Evolutionary conservation across 2,113 vertebrate genomes (phyloP).

Genomic region (Piliocolobus tephrosceles): DNA sequence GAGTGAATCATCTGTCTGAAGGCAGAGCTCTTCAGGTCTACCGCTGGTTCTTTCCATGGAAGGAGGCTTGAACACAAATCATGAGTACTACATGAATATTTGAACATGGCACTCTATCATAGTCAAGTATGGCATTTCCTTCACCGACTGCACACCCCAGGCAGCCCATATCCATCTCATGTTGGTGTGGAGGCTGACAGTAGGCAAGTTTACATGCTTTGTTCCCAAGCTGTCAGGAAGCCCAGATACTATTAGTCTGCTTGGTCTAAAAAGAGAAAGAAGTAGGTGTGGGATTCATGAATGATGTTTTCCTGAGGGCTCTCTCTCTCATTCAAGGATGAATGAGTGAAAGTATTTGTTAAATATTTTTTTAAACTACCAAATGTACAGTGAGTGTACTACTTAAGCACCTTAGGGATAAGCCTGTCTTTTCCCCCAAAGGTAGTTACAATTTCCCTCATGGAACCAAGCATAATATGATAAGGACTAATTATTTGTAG

Average conservation of each 20-base stretch:
- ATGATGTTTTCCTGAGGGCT: background rate
- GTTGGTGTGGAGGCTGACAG: background rate
- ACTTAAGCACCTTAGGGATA: background rate
- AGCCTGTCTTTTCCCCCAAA: background rate
- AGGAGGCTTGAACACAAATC: background rate
- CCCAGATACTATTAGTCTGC: background rate
- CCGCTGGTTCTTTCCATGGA: background rate
- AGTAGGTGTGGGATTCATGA: background rate
- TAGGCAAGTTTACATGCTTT: background rate
- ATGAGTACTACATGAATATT: background rate
- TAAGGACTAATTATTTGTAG: background rate
- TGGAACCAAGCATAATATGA: background rate
- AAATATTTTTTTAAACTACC: background rate
- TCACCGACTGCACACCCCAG: background rate
- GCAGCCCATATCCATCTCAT: background rate
- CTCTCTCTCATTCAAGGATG: constrained; percentile 20
- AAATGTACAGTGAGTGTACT: background rate
- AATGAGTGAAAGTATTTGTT: background rate
- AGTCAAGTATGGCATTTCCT: background rate
- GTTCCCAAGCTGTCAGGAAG: background rate
- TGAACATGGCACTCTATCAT: background rate
- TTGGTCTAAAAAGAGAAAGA: constrained; percentile 26
- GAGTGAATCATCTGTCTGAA: background rate
- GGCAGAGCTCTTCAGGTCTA: background rate
- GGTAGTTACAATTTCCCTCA: background rate